A percentile compares a stretch with the other conserved stretches of the same genome.
phyloP scores from a whole-genome alignment of 2,113 vertebrate species.

The Oostethus manadensis region DNA sequence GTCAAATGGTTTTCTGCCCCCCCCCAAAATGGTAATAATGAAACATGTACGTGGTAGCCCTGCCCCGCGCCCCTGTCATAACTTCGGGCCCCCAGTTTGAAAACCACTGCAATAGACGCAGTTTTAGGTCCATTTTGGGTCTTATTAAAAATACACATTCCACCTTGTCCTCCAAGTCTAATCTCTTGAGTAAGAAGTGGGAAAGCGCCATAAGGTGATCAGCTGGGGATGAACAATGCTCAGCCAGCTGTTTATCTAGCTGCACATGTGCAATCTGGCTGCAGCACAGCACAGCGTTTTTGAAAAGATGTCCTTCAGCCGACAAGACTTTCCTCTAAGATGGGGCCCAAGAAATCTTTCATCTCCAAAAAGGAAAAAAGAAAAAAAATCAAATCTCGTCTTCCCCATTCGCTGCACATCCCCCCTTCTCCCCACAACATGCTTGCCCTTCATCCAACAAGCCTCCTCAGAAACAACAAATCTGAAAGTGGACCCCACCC shows the following conservation, averaged over 20 bases:
- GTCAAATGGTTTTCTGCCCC: no score
- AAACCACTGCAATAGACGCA: no score
- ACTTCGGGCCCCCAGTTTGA: no score
- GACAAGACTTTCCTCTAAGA: conserved; percentile 46
- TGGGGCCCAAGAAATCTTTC: conserved; percentile 42
- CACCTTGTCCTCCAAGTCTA: no score
- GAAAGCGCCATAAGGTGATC: conserved; percentile 13
- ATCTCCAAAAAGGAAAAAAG: conserved; percentile 33
- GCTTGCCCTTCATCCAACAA: conserved; percentile 29
- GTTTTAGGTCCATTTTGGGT: no score
- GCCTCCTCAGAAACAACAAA: conserved; percentile 39
- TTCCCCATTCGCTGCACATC: neutral
- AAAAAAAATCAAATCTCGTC: neutral
- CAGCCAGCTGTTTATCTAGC: conserved; percentile 46
- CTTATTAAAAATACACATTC: no score
- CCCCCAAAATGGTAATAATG: no score
- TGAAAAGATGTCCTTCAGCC: conserved; percentile 56
- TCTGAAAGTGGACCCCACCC: conserved; percentile 32
- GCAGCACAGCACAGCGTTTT: conserved; percentile 41
- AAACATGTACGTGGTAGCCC: no score
- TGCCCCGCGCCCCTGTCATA: no score
- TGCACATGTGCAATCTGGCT: conserved; percentile 55
- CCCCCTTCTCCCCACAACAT: conserved; percentile 7
- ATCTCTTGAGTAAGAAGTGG: neutral
- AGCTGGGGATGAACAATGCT: conserved; percentile 24